Evolutionary conservation across 1,140 invertebrate species (phyloP).

Genomic region (Rhizoglyphus robini): DNA sequence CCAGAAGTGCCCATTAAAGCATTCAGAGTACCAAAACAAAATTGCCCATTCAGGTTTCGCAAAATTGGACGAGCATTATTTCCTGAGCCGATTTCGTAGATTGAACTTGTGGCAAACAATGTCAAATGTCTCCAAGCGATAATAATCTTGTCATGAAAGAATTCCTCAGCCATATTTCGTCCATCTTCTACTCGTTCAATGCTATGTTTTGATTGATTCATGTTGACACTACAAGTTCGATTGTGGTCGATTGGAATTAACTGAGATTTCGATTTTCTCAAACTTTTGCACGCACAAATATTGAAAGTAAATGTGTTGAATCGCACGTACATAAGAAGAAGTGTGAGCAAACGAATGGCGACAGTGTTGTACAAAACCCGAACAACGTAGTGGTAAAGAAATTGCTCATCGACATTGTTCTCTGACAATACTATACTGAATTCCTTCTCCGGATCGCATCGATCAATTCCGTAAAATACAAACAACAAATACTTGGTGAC

Average conservation of each 20-base stretch:
- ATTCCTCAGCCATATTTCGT: background rate
- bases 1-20: constrained; percentile 50
- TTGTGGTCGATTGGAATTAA: background rate
- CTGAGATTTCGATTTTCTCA: background rate
- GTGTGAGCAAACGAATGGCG: background rate
- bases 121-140: background rate
- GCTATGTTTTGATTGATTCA: background rate
- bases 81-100: background rate
- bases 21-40: constrained; percentile 29
- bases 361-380: background rate
- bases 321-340: background rate
- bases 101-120: background rate
- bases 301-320: background rate
- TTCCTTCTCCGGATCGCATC: background rate
- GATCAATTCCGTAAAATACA: constrained; percentile 8
- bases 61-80: background rate
- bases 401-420: background rate
- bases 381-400: background rate
- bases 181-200: background rate
- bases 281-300: background rate
- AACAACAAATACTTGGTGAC: background rate
- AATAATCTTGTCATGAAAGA: background rate
- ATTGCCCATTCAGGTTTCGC: background rate
- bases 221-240: background rate
- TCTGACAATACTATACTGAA: background rate